phyloP scores from a whole-genome alignment of 2,888 invertebrate genomes.

The Plebejus argus region DNA sequence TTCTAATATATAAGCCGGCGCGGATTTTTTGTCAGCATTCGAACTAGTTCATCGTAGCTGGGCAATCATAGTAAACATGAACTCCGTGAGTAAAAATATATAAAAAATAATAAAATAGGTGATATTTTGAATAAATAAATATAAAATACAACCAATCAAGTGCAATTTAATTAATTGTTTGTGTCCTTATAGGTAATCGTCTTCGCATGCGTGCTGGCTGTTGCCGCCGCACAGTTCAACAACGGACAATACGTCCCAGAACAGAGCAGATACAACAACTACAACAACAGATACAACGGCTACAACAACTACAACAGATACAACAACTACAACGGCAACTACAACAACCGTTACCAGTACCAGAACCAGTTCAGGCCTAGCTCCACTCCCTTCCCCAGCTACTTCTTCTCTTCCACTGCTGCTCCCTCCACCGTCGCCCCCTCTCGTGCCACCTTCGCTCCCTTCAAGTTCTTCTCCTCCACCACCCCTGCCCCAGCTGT shows the following conservation, averaged over 20 bases:
- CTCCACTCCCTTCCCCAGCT: slow-evolving; percentile 30
- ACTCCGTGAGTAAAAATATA: slow-evolving; percentile 59
- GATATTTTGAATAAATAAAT: slow-evolving; percentile 23
- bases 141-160: neutral
- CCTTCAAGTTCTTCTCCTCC: slow-evolving; percentile 8
- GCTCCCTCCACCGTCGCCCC: neutral
- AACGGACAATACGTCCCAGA: slow-evolving; percentile 40
- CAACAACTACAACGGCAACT: slow-evolving; percentile 39
- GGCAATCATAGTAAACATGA: slow-evolving; percentile 58
- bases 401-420: slow-evolving; percentile 23
- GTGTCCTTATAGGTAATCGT: slow-evolving; percentile 45
- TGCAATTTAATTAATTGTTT: neutral
- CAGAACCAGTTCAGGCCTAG: slow-evolving; percentile 32
- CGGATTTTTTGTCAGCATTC: slow-evolving; percentile 70
- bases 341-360: slow-evolving; percentile 40
- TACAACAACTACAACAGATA: slow-evolving; percentile 36
- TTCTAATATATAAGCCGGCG: slow-evolving; percentile 69
- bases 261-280: slow-evolving; percentile 40
- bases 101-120: slow-evolving; percentile 29
- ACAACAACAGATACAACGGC: slow-evolving; percentile 38
- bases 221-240: slow-evolving; percentile 56
- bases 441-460: slow-evolving; percentile 16
- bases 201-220: slow-evolving; percentile 59
- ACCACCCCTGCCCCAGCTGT: slow-evolving; percentile 29
- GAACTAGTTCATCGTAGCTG: slow-evolving; percentile 71